Conservation (phyloP, 2,113 vertebrate species). For the Nothocercus julius region DNA sequence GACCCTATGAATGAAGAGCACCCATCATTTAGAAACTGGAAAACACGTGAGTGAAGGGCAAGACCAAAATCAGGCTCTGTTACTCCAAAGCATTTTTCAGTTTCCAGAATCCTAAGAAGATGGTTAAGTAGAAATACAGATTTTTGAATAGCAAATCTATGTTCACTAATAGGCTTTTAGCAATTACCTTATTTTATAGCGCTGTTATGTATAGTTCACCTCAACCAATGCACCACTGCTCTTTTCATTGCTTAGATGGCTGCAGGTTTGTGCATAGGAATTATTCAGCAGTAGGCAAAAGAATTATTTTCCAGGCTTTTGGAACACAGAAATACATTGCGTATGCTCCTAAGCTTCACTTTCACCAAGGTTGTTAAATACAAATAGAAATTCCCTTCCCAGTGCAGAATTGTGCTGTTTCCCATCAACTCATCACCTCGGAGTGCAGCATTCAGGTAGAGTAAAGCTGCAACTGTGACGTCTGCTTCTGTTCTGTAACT, state of each 20-base stretch:
- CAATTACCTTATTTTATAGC: not conserved
- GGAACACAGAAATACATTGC: conserved; percentile 48
- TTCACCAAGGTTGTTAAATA: conserved; percentile 39
- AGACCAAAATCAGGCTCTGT: not conserved
- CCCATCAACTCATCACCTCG: conserved; percentile 56
- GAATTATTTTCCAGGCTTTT: conserved; percentile 26
- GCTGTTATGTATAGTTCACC: not conserved
- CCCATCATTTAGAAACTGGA: conserved; percentile 6
- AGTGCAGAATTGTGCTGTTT: conserved; percentile 11
- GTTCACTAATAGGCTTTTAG: not conserved
- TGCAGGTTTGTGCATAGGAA: not conserved
- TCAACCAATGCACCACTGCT: not conserved
- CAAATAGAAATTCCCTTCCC: conserved; percentile 17
- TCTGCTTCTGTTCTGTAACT: conserved; percentile 52
- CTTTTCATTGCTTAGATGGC: not conserved
- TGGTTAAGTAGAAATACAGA: not conserved
- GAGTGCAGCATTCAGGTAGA: conserved; percentile 27
- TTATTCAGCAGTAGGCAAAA: not conserved
- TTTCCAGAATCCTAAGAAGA: not conserved
- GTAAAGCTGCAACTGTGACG: conserved; percentile 21
- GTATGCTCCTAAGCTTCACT: conserved; percentile 32
- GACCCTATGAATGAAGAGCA: not conserved
- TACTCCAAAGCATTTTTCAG: not conserved
- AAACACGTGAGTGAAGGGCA: not conserved
- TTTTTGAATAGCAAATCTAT: not conserved